A percentile compares a stretch with the other conserved stretches of the same genome.
These are phyloP conservation scores for Lophura nycthemera DNA, from an alignment of 2,113 vertebrate genomes.

Conservation along the genomic window DNA sequence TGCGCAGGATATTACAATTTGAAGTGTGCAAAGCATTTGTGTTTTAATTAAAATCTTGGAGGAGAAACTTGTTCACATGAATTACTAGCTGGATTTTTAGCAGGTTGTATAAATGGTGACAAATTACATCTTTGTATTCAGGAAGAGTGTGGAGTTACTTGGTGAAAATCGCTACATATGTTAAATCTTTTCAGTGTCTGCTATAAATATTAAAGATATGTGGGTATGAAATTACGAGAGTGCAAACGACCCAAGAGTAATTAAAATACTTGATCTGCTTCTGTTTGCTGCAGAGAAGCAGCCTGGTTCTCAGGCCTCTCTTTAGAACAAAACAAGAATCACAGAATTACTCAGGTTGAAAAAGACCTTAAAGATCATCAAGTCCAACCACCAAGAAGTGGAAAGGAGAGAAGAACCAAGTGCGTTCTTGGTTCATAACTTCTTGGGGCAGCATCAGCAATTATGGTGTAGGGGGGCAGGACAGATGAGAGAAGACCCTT, in stretches of 20 bases:
- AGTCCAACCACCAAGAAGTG: neutral
- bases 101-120: constrained; percentile 76
- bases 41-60: constrained; percentile 78
- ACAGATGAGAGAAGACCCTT: neutral
- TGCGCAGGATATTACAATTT: constrained; percentile 52
- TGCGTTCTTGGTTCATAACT: neutral
- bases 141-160: constrained; percentile 71
- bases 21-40: constrained; percentile 69
- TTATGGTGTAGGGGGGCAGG: neutral
- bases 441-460: neutral
- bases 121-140: constrained; percentile 81
- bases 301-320: neutral
- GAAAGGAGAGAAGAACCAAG: neutral
- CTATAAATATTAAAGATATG: constrained; percentile 81
- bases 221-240: constrained; percentile 73
- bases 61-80: constrained; percentile 76
- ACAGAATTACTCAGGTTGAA: no score
- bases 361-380: no score
- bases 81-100: constrained; percentile 76
- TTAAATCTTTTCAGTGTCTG: constrained; percentile 75
- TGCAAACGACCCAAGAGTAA: constrained; percentile 70
- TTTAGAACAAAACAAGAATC: neutral
- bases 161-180: constrained; percentile 80
- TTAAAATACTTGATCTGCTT: constrained; percentile 75
- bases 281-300: constrained; percentile 17